phyloP scores from a whole-genome alignment of 2,113 vertebrate species.

The Albula glossodonta region DNA sequence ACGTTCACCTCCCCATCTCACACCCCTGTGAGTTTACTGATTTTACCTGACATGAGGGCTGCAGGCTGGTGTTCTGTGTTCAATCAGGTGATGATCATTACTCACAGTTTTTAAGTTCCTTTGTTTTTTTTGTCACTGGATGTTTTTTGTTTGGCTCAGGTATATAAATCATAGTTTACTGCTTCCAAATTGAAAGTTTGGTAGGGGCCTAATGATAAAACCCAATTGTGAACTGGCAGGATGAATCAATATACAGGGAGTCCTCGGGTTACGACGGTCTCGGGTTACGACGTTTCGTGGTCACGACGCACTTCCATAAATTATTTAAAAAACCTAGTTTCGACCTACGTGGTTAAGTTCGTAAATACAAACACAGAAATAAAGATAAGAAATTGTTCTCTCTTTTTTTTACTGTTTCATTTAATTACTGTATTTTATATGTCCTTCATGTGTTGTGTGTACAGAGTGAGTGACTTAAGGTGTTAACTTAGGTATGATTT shows the following conservation, averaged over 20 bases:
- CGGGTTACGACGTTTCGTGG: no score
- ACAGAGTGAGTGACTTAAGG: no score
- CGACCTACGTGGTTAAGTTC: no score
- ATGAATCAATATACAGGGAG: background rate
- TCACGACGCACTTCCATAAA: no score
- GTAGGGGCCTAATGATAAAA: conserved; percentile 35
- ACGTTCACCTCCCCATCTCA: conserved; percentile 43
- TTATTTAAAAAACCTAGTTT: no score
- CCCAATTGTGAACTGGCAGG: background rate
- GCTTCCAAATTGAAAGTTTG: conserved; percentile 49
- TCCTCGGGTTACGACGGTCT: no score
- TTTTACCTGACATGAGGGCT: conserved; percentile 49
- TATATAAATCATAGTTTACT: conserved; percentile 47
- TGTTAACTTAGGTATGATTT: no score
- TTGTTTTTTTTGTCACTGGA: conserved; percentile 10
- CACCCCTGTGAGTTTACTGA: conserved; percentile 41
- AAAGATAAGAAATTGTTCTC: no score
- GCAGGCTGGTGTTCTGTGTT: conserved; percentile 37
- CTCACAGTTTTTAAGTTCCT: conserved; percentile 41
- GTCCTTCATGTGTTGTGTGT: no score
- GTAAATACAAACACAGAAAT: no score
- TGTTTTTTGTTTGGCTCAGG: conserved; percentile 48
- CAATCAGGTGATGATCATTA: conserved; percentile 8
- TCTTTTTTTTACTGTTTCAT: no score
- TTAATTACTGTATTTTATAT: no score